Evolutionary conservation across 2,888 invertebrate species (phyloP), one percentile per base, ranked within the genome.

Genomic region (Nasonovia ribisnigri): DNA sequence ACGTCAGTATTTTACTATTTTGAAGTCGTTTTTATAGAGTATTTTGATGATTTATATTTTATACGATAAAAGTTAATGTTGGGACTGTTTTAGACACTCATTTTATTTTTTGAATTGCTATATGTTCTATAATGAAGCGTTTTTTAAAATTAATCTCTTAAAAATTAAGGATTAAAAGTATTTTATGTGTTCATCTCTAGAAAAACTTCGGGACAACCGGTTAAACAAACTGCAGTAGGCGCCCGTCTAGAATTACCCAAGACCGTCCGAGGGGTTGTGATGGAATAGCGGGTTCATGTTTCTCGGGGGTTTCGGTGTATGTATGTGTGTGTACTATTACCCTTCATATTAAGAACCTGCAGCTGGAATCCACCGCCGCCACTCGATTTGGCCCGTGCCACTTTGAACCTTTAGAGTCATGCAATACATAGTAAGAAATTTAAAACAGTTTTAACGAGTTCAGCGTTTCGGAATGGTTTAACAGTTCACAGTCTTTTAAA

Each of bases 311-410:
- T 90, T 42, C 20, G 90, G 84, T 90, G 60, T 46, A 42, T 57
- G 84, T 84, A n/a, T n/a, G 77, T 11, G 46, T 67, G 88, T 67
- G 48, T 84, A 29, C 84, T 60, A 86, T 90, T 93, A 90, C 90
- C 90, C 57, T 92, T 90, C 90, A 88, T 86, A 90, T 93, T 93
- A 93, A 90, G 93, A 90, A 93, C 90, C 93, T 93, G 90, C 93
- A 93, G 93, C 93, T 93, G 93, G 93, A 86, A 90, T 86, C 88
- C n/a, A 67, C 67, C 48, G 67, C 87, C 60, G 36, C 42, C 46
- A 90, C 90, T 93, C 86, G 46, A 93, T 93, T 90, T 93, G 93
- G 93, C 93, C 90, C 93, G 93, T 93, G 93, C 93, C 93, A 93
- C 90, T 90, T 93, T 93, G 60, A 29, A 90, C 60, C 48, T 42